Conservation (phyloP, 2,113 vertebrate species). For the Tachycineta bicolor region DNA sequence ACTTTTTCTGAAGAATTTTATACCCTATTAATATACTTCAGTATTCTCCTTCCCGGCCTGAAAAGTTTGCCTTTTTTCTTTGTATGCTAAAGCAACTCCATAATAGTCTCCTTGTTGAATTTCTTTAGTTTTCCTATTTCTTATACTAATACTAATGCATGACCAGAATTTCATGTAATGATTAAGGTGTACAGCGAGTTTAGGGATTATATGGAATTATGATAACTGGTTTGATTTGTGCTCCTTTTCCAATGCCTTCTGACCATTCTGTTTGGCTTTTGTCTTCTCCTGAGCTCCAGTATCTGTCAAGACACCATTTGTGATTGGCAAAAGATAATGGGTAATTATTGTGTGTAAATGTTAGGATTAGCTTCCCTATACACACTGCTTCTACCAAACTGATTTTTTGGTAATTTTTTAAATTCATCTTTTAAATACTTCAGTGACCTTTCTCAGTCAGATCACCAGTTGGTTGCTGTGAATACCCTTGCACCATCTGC, state of each 20-base stretch:
- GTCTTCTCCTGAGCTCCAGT: neutral
- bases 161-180: neutral
- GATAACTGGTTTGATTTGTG: neutral
- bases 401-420: neutral
- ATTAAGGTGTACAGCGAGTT: neutral
- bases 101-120: neutral
- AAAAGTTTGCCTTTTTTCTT: neutral
- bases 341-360: neutral
- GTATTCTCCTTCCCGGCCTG: neutral
- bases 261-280: neutral
- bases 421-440: neutral
- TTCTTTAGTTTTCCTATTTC: neutral
- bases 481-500: neutral
- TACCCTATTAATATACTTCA: neutral
- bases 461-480: neutral
- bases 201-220: neutral
- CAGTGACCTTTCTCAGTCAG: neutral
- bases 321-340: neutral
- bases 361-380: neutral
- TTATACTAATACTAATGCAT: neutral
- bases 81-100: neutral
- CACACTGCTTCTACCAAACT: fast-evolving
- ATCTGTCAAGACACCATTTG: neutral
- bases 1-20: neutral
- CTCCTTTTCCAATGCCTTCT: neutral